Evolutionary conservation across 2,113 vertebrate species (phyloP).

Genomic region (Microcebus griseorufus): DNA sequence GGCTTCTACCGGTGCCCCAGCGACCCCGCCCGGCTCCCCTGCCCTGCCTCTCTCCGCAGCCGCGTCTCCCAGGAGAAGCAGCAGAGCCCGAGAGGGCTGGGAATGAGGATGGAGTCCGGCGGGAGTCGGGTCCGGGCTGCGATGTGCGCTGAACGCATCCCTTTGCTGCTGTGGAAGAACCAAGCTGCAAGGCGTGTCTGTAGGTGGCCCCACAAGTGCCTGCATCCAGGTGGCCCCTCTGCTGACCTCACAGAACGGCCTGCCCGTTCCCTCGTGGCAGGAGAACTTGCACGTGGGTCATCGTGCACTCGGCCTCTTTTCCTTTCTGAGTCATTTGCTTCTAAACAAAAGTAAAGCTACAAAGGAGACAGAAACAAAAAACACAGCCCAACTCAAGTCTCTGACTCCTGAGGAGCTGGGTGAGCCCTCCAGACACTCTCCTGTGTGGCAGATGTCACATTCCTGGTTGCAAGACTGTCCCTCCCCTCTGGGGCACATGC

Average conservation of each 20-base stretch:
- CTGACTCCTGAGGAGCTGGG: background rate
- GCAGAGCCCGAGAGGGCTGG: background rate
- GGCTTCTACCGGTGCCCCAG: background rate
- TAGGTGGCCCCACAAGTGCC: background rate
- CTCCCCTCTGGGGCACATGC: accelerated
- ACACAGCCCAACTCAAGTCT: background rate
- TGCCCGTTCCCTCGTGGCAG: accelerated
- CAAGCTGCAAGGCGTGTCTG: too few relatives aligned
- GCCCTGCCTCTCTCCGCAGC: background rate
- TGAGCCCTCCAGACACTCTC: background rate
- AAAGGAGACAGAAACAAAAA: background rate
- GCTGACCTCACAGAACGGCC: background rate
- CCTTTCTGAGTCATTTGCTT: background rate
- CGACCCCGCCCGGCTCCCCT: background rate
- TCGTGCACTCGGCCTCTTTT: accelerated
- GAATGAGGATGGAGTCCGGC: background rate
- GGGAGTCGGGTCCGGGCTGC: background rate
- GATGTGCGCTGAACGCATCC: accelerated
- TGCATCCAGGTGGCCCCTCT: accelerated
- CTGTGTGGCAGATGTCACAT: background rate
- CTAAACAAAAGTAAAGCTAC: background rate
- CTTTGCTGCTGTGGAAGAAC: background rate
- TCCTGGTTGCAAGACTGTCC: background rate
- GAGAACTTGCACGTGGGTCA: background rate
- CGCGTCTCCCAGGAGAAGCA: background rate